Evolutionary conservation across 2,888 invertebrate genomes (phyloP).

Genomic region (Drosophila ustulata): DNA sequence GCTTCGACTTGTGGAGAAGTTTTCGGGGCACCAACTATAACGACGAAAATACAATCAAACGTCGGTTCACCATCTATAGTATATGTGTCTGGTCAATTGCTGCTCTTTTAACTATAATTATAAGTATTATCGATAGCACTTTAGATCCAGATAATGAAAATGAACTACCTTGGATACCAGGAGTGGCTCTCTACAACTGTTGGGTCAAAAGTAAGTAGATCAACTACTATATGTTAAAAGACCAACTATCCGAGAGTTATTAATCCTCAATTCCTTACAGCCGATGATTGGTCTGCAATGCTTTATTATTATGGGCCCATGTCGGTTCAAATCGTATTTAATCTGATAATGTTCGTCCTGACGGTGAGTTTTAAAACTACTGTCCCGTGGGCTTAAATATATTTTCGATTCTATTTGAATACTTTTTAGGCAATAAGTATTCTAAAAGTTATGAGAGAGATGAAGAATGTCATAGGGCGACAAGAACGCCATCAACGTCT

Average conservation of each 20-base stretch:
- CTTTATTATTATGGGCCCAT: slow-evolving; percentile 81
- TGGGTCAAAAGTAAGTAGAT: slow-evolving; percentile 86
- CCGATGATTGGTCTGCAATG: slow-evolving; percentile 71
- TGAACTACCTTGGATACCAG: slow-evolving; percentile 83
- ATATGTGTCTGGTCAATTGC: slow-evolving; percentile 81
- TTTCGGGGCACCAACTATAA: slow-evolving; percentile 54
- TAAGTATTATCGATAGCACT: slow-evolving; percentile 73
- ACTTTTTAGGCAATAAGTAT: slow-evolving; percentile 65
- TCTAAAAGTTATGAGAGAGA: slow-evolving; percentile 67
- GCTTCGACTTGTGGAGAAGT: slow-evolving; percentile 92
- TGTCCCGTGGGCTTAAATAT: neutral
- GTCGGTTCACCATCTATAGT: slow-evolving; percentile 75
- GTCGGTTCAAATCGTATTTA: slow-evolving; percentile 77
- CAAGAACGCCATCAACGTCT: slow-evolving; percentile 70
- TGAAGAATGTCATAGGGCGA: slow-evolving; percentile 58
- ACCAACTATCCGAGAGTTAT: neutral
- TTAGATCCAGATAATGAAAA: slow-evolving; percentile 30
- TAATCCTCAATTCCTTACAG: slow-evolving; percentile 29
- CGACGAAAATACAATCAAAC: slow-evolving; percentile 52
- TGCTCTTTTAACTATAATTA: slow-evolving; percentile 55
- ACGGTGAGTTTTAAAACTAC: slow-evolving; percentile 45
- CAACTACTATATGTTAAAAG: neutral
- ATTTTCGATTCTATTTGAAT: neutral
- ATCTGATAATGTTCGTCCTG: slow-evolving; percentile 75
- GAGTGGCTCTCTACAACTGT: slow-evolving; percentile 86